Conservation (phyloP, 2,797 vertebrate genomes). For the Kryptopterus vitreolus region DNA sequence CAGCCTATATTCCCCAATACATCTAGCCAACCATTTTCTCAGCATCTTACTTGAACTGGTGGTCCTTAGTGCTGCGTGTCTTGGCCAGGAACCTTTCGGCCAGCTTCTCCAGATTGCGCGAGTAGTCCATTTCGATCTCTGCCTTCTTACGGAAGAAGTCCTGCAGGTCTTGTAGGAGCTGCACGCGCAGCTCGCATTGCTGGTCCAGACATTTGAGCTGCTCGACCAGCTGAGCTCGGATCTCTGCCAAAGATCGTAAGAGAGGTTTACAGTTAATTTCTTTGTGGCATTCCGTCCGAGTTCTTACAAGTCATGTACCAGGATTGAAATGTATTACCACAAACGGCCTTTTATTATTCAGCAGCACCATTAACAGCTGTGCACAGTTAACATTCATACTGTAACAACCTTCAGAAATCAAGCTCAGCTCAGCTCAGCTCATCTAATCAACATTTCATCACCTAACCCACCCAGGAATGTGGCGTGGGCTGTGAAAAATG, state of each 20-base stretch:
- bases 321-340: conserved; percentile 1
- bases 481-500: not conserved
- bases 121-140: conserved; percentile 97
- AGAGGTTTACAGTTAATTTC: not conserved
- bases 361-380: not conserved
- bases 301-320: not conserved
- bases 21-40: not conserved
- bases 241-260: conserved; percentile 71
- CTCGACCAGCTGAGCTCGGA: conserved; percentile 93
- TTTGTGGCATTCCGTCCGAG: conserved; percentile 15
- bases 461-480: conserved; percentile 25
- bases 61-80: conserved; percentile 97
- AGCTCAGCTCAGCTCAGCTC: not conserved
- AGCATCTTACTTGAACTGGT: conserved; percentile 70
- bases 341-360: not conserved
- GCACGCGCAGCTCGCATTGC: conserved; percentile 96
- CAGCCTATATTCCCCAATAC: not conserved
- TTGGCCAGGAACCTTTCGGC: conserved; percentile 98
- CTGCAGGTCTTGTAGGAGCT: conserved; percentile 97
- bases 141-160: conserved; percentile 99
- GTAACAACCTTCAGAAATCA: not conserved
- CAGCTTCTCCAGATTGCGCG: conserved; percentile 93
- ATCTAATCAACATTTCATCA: conserved; percentile 30
- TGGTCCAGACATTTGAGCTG: conserved; percentile 98
- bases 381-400: conserved; percentile 1